Evolutionary conservation across 2,797 vertebrate species (phyloP).

Genomic region (Australoheros facetus): DNA sequence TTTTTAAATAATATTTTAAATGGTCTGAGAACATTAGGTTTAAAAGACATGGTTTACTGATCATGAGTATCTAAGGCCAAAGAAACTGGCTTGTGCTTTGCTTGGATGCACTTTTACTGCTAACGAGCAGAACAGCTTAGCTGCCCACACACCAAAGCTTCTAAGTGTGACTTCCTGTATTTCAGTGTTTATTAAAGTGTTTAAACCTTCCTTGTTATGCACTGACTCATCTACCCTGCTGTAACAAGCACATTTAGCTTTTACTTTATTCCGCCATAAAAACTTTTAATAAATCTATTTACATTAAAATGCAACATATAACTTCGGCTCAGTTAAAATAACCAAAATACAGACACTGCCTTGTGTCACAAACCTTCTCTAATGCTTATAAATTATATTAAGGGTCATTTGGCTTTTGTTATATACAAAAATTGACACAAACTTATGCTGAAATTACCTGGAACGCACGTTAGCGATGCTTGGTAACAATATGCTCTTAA

Average conservation of each 20-base stretch:
- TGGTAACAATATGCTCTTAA: no score
- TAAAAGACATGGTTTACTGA: neutral
- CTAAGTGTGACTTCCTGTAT: neutral
- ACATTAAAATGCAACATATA: constrained; percentile 22
- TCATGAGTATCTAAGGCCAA: neutral
- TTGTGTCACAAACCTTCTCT: neutral
- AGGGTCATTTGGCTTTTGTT: neutral
- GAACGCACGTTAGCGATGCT: neutral
- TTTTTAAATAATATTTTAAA: neutral
- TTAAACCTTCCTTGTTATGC: neutral
- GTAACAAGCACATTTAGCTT: neutral
- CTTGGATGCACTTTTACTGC: neutral
- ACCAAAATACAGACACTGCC: neutral
- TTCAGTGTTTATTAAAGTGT: neutral
- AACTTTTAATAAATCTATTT: constrained; percentile 29
- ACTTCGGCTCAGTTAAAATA: neutral
- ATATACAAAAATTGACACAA: neutral
- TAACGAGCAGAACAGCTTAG: neutral
- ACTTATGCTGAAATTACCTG: neutral
- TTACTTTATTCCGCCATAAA: neutral
- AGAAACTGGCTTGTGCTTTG: neutral
- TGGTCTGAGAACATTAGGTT: neutral
- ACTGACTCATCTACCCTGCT: neutral
- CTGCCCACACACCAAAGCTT: neutral
- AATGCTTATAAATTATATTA: neutral